A percentile compares a stretch with the other conserved stretches of the same genome.
Evolutionary conservation across 2,113 vertebrate species (phyloP).

Genomic region (Cyanoramphus novaezelandiae): DNA sequence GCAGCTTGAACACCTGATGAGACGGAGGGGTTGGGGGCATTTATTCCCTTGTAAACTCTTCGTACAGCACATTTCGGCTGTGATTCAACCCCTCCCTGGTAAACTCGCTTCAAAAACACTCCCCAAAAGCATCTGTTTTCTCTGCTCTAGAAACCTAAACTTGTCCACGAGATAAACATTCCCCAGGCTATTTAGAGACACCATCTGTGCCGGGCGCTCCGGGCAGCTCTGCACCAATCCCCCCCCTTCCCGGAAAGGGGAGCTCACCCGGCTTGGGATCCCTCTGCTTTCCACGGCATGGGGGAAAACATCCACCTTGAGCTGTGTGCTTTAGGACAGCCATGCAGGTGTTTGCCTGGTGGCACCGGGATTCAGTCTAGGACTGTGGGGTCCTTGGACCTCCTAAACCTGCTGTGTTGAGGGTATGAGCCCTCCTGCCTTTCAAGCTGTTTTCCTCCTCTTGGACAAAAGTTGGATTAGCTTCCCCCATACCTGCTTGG

Average conservation of each 20-base stretch:
- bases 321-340: not conserved
- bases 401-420: not conserved
- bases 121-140: slow-evolving; percentile 55
- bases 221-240: not conserved
- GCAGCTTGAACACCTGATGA: not conserved
- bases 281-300: not conserved
- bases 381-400: not conserved
- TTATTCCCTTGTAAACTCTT: not conserved
- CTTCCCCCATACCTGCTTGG: not conserved
- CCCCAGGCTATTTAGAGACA: slow-evolving; percentile 40
- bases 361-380: not conserved
- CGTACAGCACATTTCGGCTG: not conserved
- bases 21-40: not conserved
- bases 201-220: not conserved
- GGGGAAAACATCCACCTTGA: not conserved
- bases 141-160: slow-evolving; percentile 63
- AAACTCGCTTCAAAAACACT: slow-evolving; percentile 21
- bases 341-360: not conserved
- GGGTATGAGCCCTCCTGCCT: not conserved
- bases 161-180: slow-evolving; percentile 26
- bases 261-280: not conserved
- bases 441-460: not conserved
- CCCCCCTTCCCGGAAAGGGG: not conserved
- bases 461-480: not conserved
- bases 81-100: slow-evolving; percentile 28